Conservation (phyloP, 2,888 invertebrate species). For the Aquatica leii region DNA sequence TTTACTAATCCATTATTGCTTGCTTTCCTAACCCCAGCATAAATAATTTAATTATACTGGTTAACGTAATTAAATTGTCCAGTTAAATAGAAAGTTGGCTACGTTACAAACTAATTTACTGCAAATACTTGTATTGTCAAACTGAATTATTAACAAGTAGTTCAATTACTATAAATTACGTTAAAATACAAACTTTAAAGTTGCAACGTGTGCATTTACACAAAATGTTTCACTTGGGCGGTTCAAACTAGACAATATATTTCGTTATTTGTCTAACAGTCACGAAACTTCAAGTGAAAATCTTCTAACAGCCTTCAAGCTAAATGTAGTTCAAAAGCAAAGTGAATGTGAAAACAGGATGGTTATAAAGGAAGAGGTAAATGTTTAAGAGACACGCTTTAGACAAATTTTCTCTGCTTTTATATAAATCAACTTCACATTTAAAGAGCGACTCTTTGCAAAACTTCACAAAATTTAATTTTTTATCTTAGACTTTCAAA, state of each 20-base stretch:
- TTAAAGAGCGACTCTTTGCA: neutral
- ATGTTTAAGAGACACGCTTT: neutral
- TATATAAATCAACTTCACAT: neutral
- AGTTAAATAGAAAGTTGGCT: neutral
- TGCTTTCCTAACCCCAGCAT: neutral
- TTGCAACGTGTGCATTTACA: no score
- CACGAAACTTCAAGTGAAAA: neutral
- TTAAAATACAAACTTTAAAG: no score
- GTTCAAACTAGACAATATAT: no score
- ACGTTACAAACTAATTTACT: conserved; percentile 1
- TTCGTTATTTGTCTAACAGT: neutral
- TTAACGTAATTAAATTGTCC: conserved; percentile 6
- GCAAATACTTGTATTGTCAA: neutral
- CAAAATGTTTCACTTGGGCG: no score
- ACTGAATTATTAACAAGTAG: no score
- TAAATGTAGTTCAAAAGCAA: conserved; percentile 11
- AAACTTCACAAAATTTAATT: no score
- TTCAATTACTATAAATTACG: no score
- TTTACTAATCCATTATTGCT: neutral
- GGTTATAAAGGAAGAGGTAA: neutral
- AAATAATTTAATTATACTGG: neutral
- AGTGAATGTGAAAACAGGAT: conserved; percentile 12
- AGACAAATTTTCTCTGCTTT: conserved; percentile 7
- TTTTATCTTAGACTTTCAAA: no score
- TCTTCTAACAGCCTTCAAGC: neutral